Conservation (phyloP, 2,113 vertebrate genomes). For the Philantomba maxwellii region DNA sequence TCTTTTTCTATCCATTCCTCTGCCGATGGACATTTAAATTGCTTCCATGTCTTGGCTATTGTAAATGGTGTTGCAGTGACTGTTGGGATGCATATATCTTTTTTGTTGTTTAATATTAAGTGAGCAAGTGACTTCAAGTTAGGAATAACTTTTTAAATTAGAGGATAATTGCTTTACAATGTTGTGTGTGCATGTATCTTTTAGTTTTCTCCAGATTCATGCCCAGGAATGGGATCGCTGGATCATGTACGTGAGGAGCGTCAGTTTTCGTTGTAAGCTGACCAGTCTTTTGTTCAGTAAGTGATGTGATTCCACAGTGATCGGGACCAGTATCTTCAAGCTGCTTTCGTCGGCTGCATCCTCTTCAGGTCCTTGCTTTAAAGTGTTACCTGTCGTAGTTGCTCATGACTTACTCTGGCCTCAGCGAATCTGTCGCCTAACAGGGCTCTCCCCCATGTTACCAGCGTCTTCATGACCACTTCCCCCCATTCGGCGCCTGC, state of each 20-base stretch:
- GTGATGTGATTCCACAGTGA: background rate
- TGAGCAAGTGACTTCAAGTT: background rate
- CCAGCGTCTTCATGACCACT: background rate
- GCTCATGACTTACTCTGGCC: background rate
- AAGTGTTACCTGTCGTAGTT: background rate
- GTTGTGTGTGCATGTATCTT: background rate
- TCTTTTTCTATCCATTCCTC: background rate
- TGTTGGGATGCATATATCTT: background rate
- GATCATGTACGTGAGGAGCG: background rate
- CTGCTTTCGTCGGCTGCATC: background rate
- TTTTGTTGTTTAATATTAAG: background rate
- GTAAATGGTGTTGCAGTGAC: background rate
- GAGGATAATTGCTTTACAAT: background rate
- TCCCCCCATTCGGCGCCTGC: background rate
- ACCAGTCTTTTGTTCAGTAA: background rate
- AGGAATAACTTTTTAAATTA: background rate
- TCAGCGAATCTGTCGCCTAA: background rate
- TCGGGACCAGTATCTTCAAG: background rate
- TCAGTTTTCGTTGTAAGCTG: background rate
- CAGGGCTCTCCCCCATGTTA: background rate
- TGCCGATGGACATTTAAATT: background rate
- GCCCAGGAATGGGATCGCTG: background rate
- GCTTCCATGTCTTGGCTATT: background rate
- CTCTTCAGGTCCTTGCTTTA: background rate
- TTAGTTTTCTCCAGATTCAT: background rate